Percentiles rank a stretch among this genome's conserved stretches.
Conservation (phyloP, 2,797 vertebrate species). For the Ficedula albicollis region DNA sequence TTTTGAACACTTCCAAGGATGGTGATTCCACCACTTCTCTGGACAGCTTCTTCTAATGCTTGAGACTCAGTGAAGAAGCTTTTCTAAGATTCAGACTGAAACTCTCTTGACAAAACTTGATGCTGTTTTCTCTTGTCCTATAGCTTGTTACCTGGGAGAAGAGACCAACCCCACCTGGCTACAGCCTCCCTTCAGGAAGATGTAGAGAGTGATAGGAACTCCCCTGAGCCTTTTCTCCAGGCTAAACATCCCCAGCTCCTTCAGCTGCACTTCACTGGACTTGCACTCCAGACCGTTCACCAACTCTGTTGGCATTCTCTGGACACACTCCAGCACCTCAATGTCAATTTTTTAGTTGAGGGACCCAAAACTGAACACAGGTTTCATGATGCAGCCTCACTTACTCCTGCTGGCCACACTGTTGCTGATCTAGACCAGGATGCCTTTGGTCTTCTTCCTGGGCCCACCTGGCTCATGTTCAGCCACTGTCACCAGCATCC, state of each 20-base stretch:
- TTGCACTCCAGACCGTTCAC: background rate
- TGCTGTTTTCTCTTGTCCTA: background rate
- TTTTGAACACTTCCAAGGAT: background rate
- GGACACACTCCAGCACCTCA: background rate
- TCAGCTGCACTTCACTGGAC: background rate
- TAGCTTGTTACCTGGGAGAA: background rate
- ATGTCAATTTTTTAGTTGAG: background rate
- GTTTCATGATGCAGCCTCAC: accelerated
- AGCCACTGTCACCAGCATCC: background rate
- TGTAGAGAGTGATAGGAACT: background rate
- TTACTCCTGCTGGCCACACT: background rate
- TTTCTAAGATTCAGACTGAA: background rate
- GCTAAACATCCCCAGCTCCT: background rate
- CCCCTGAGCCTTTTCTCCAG: background rate
- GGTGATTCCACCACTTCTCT: background rate
- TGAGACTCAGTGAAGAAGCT: background rate
- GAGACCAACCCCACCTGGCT: background rate
- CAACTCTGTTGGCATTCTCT: background rate
- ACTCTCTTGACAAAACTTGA: background rate
- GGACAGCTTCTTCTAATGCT: background rate
- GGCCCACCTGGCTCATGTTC: background rate
- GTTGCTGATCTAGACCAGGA: background rate
- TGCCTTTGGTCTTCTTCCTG: background rate
- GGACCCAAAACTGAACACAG: background rate
- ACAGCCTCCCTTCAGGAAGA: background rate